Conservation (phyloP, 1,140 invertebrate genomes). For the Apis laboriosa region DNA sequence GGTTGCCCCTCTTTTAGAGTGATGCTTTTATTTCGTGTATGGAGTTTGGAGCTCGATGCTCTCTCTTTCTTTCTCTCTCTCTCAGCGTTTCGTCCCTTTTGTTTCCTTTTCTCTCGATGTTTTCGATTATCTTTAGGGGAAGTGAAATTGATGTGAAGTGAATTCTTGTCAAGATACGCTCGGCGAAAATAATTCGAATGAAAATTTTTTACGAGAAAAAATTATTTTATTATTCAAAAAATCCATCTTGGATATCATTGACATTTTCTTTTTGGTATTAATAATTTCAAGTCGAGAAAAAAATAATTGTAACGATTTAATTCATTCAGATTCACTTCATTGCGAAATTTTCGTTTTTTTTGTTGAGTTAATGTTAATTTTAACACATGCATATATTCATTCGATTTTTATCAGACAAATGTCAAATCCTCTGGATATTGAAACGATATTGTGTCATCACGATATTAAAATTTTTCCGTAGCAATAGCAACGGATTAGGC, state of each 20-base stretch:
- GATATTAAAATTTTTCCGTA: slow-evolving; percentile 53
- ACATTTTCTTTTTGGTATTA: too few relatives aligned
- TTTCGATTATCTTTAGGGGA: neutral
- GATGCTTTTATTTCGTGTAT: neutral
- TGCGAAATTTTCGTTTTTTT: too few relatives aligned
- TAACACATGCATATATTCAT: slow-evolving; percentile 1
- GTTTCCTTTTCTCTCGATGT: neutral
- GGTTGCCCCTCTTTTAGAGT: neutral
- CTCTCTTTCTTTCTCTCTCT: neutral
- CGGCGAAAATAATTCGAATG: too few relatives aligned
- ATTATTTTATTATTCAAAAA: too few relatives aligned
- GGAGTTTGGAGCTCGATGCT: neutral
- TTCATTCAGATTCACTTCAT: too few relatives aligned
- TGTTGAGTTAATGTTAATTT: neutral
- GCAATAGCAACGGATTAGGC: neutral
- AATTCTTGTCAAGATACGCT: neutral
- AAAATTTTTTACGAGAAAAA: too few relatives aligned
- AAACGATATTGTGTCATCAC: slow-evolving; percentile 39
- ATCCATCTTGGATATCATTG: too few relatives aligned
- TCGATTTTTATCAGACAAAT: slow-evolving; percentile 37
- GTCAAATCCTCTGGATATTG: slow-evolving; percentile 44
- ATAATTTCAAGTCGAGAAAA: too few relatives aligned
- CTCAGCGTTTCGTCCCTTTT: neutral
- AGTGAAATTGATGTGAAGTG: neutral
- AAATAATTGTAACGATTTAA: too few relatives aligned